Percentiles rank a stretch among this genome's conserved stretches.
Evolutionary conservation across 2,113 vertebrate genomes (phyloP).

Genomic region (Syngnathus floridae): DNA sequence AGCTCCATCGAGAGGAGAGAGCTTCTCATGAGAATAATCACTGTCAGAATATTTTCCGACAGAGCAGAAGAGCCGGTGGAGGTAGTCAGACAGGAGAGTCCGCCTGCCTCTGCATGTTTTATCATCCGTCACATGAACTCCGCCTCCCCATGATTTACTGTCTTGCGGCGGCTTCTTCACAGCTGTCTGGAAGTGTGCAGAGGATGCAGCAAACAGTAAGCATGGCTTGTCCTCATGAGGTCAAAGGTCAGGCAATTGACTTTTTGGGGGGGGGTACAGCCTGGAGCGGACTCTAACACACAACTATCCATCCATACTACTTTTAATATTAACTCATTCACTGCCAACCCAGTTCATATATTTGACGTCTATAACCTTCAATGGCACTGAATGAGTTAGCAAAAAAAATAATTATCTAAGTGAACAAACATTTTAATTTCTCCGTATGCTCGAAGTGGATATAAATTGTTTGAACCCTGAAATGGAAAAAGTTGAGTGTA

Average conservation of each 20-base stretch:
- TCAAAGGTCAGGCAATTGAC: background rate
- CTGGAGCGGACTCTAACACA: too few relatives aligned
- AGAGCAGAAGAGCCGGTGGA: constrained; percentile 18
- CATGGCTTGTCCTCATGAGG: background rate
- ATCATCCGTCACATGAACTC: constrained; percentile 58
- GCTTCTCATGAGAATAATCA: constrained; percentile 39
- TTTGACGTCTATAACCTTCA: too few relatives aligned
- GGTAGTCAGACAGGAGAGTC: constrained; percentile 28
- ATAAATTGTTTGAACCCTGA: too few relatives aligned
- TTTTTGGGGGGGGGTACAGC: background rate
- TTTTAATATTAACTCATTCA: too few relatives aligned
- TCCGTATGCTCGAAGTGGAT: too few relatives aligned
- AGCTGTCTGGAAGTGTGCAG: constrained; percentile 15
- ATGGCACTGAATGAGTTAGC: too few relatives aligned
- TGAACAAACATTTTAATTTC: too few relatives aligned
- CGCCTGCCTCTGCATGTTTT: constrained; percentile 47
- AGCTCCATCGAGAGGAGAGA: constrained; percentile 5
- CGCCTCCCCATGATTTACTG: constrained; percentile 63
- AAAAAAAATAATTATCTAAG: too few relatives aligned
- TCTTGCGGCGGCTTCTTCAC: constrained; percentile 38
- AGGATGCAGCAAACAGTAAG: background rate
- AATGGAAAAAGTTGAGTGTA: background rate
- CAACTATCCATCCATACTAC: too few relatives aligned
- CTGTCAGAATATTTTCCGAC: constrained; percentile 15
- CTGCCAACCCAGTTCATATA: too few relatives aligned